Evolutionary conservation across 1,140 invertebrate species (phyloP), one percentile per base, ranked within the genome.

Genomic region (Drosophila tsacasi): DNA sequence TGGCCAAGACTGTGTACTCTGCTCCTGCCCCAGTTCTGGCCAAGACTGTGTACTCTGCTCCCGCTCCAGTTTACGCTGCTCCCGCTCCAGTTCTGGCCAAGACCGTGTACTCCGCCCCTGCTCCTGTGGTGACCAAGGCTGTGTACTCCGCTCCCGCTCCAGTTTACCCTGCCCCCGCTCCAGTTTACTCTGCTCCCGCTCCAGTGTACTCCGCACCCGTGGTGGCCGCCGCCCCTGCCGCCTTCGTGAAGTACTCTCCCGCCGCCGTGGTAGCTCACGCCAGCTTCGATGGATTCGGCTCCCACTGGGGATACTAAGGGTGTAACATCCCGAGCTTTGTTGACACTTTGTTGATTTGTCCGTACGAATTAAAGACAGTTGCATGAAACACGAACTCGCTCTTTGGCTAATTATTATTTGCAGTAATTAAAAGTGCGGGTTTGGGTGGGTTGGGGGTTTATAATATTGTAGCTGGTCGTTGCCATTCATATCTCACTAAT

Each of bases 201-300:
- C 89, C 78, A 10, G 61, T 92, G n/a, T 92, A 92, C 57, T 83
- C 86, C 32, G 87, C 93, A 25, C 83, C 93, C n/a, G 63, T 84
- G 12, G 91, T 66, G 58, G 81, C 93, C 19, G 78, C 92, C 35
- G 90, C 91, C 17, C 92, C 93, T 19, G 77, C 93, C 35, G 92
- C 93, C 60, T 91, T 75, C 39, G 85, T 89, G 40, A 89, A 81
- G 71, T 94, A 94, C 76, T 94, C 94, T 47, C 94, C 94, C 64
- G 94, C 94, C 27, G 92, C 93, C 47, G 91, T 93, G 49, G 94
- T 94, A n/a, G 93, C 94, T 55, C 94, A 95, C 74, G 93, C 94
- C 32, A 92, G 91, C 81, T 94, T 94, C 91, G 92, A 92, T 61
- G 94, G 94, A 69, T 91, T 93, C 54, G 94, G 94, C 50, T 93